Conservation (phyloP, 2,113 vertebrate genomes). For the Tyto alba region DNA sequence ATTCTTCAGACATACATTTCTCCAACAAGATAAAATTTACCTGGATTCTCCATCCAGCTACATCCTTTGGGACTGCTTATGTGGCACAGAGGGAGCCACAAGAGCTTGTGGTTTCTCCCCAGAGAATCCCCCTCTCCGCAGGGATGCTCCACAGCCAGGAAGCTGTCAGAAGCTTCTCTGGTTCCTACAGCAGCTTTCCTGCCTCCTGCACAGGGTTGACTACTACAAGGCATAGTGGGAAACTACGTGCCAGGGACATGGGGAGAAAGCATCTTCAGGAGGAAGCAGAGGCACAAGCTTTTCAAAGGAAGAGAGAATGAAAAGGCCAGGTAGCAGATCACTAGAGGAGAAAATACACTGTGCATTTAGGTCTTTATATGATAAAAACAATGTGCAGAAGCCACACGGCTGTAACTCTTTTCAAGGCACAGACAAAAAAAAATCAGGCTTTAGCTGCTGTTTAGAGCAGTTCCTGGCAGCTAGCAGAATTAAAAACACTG, state of each 20-base stretch:
- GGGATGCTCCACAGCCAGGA: not conserved
- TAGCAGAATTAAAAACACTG: not conserved
- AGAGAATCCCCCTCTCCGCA: not conserved
- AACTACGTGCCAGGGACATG: not conserved
- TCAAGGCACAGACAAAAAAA: not conserved
- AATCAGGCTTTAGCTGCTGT: not conserved
- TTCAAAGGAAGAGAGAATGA: not conserved
- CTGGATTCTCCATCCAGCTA: not conserved
- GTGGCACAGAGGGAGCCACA: fast-evolving
- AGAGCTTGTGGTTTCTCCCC: not conserved
- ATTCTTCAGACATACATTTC: not conserved
- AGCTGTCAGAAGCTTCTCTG: not conserved
- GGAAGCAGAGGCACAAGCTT: not conserved
- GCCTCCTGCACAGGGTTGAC: fast-evolving
- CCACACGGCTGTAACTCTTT: not conserved
- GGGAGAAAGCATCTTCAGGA: not conserved
- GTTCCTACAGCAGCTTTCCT: not conserved
- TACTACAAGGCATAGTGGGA: not conserved
- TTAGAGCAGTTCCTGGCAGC: not conserved
- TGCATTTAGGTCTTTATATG: not conserved
- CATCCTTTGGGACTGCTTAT: not conserved
- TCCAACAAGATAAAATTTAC: not conserved
- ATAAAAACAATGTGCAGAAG: constrained; percentile 5
- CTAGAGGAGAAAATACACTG: constrained; percentile 13
- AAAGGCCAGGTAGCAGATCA: not conserved